phyloP scores from a whole-genome alignment of 2,888 invertebrate genomes.

The Lycia hirtaria region DNA sequence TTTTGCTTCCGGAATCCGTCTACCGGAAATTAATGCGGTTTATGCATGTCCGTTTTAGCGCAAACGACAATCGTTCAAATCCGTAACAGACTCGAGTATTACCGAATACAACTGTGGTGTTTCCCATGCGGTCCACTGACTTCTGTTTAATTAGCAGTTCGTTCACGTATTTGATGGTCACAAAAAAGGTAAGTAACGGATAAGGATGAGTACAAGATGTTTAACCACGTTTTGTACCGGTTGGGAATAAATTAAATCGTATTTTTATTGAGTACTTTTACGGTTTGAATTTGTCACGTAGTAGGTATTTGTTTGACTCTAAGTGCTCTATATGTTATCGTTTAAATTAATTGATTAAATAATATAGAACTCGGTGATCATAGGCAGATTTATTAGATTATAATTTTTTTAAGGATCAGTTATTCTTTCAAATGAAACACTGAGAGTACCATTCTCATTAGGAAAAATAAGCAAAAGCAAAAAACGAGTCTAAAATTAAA shows the following conservation, averaged over 20 bases:
- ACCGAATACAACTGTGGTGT: constrained; percentile 22
- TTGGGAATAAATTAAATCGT: constrained; percentile 30
- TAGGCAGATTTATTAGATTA: too few species aligned
- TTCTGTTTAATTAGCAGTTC: constrained; percentile 28
- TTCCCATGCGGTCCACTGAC: constrained; percentile 39
- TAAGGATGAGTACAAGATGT: constrained; percentile 36
- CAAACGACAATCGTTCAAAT: constrained; percentile 26
- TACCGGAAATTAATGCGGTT: constrained; percentile 34
- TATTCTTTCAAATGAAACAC: too few species aligned
- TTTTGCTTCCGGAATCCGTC: constrained; percentile 39
- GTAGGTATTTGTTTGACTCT: not conserved
- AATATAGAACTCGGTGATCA: too few species aligned
- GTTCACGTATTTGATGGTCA: constrained; percentile 35
- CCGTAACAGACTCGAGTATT: constrained; percentile 9
- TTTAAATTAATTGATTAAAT: too few species aligned
- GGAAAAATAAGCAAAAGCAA: too few species aligned
- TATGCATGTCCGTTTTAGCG: constrained; percentile 31
- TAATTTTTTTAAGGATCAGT: too few species aligned
- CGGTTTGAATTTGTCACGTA: constrained; percentile 14
- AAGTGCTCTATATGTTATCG: not conserved
- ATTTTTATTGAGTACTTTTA: constrained; percentile 22
- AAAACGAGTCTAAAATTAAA: too few species aligned
- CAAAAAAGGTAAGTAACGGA: constrained; percentile 42
- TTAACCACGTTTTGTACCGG: constrained; percentile 24
- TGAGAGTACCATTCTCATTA: too few species aligned